phyloP scores from a whole-genome alignment of 2,797 vertebrate genomes.

The Myotis vivesi region DNA sequence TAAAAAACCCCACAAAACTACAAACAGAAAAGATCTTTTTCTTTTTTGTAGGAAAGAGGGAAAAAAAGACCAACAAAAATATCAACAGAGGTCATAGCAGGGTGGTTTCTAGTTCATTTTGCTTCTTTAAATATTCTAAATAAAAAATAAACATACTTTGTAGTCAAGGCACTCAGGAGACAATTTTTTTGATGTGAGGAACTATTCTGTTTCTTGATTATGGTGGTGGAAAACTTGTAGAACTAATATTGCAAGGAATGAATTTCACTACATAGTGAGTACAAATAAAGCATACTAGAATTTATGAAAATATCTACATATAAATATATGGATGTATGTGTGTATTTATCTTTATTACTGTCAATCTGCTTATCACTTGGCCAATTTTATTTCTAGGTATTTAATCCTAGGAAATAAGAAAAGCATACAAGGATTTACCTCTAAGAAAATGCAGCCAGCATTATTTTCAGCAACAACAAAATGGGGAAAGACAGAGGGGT shows the following conservation, averaged over 20 bases:
- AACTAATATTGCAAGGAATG: background rate
- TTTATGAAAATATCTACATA: background rate
- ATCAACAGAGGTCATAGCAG: background rate
- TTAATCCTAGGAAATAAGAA: background rate
- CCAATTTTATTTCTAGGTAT: constrained; percentile 16
- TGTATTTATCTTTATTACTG: background rate
- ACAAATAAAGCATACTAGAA: constrained; percentile 19
- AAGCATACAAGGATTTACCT: background rate
- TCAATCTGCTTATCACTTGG: background rate
- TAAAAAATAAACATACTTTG: constrained; percentile 7
- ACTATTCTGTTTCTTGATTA: background rate
- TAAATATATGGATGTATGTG: background rate
- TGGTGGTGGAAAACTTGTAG: background rate
- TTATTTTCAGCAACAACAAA: constrained; percentile 36
- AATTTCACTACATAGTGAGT: background rate
- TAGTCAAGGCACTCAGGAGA: background rate
- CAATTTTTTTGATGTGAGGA: background rate
- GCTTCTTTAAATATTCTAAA: constrained; percentile 4
- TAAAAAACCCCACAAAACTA: background rate
- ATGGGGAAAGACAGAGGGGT: background rate
- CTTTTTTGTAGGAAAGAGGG: background rate
- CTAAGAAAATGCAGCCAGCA: background rate
- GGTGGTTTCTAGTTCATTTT: background rate
- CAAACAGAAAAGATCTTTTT: background rate
- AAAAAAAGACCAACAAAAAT: background rate